These are phyloP conservation scores for Corvus moneduloides DNA, from an alignment of 2,113 vertebrate genomes.

Conservation along the genomic window DNA sequence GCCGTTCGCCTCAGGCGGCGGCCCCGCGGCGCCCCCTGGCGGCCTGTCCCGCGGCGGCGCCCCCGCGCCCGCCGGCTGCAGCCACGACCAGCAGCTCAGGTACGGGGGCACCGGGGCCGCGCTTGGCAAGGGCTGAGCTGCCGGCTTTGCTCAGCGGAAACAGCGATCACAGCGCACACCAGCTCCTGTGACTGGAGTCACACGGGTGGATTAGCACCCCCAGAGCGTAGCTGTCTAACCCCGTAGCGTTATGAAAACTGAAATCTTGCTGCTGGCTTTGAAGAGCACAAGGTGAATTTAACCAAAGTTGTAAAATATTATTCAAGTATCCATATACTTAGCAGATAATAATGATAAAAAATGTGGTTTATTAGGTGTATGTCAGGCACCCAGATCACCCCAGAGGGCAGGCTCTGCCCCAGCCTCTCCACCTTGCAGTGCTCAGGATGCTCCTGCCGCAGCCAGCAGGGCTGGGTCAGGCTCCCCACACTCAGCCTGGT, in stretches of 20 bases:
- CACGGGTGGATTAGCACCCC: not conserved
- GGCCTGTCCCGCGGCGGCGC: not conserved
- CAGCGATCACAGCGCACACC: not conserved
- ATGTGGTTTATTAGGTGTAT: not conserved
- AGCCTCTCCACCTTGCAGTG: accelerated
- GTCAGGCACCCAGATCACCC: accelerated
- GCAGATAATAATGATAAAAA: not conserved
- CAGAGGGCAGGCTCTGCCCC: too few relatives aligned
- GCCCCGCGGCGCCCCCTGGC: constrained; percentile 41
- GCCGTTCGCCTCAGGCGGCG: not conserved
- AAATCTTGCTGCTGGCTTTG: constrained; percentile 15
- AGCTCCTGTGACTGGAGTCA: not conserved
- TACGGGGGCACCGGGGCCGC: not conserved
- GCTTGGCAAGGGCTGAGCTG: accelerated
- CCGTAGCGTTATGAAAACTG: not conserved
- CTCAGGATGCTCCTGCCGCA: accelerated
- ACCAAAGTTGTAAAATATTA: not conserved
- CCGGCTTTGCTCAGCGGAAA: not conserved
- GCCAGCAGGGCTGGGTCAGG: not conserved
- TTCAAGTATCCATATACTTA: not conserved
- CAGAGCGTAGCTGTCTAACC: not conserved
- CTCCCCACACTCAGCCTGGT: accelerated
- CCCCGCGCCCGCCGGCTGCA: constrained; percentile 48
- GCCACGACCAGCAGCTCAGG: constrained; percentile 79
- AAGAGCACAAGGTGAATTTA: not conserved